Conservation (phyloP, 2,113 vertebrate genomes). For the Tetraodon nigroviridis region DNA sequence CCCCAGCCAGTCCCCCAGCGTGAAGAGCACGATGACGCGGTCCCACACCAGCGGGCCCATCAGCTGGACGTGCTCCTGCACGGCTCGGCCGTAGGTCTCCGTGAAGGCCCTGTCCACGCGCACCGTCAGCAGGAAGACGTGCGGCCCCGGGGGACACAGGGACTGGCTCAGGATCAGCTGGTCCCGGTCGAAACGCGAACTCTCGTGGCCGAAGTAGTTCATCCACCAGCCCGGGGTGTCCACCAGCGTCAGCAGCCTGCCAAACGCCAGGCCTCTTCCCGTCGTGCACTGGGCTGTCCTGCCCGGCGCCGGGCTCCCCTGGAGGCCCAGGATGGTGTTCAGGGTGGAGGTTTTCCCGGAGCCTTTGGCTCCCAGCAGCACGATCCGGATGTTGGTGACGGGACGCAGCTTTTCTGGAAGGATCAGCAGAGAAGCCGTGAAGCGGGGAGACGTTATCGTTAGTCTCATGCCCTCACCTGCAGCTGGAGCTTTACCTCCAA, state of each 20-base stretch:
- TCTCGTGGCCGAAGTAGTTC: constrained; percentile 66
- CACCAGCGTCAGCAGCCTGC: constrained; percentile 60
- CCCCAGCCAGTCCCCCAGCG: constrained; percentile 65
- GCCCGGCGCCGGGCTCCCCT: background rate
- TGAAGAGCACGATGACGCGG: constrained; percentile 56
- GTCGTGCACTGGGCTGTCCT: constrained; percentile 47
- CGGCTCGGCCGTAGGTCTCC: constrained; percentile 53
- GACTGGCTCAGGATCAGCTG: constrained; percentile 51
- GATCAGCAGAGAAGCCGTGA: background rate
- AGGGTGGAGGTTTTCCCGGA: constrained; percentile 66
- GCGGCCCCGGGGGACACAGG: constrained; percentile 62
- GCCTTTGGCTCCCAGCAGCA: constrained; percentile 67
- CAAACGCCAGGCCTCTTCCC: constrained; percentile 31
- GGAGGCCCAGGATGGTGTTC: constrained; percentile 58
- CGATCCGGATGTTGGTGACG: constrained; percentile 49
- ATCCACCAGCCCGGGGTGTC: constrained; percentile 76
- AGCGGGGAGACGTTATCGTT: no score
- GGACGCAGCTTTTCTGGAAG: constrained; percentile 39
- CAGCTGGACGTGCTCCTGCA: constrained; percentile 61
- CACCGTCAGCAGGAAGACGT: constrained; percentile 64
- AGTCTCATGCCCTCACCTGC: no score
- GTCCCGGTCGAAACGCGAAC: constrained; percentile 52
- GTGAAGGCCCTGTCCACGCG: constrained; percentile 66
- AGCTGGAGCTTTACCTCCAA: no score
- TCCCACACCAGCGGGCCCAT: constrained; percentile 52